These are phyloP conservation scores for Dunckerocampus dactyliophorus DNA, from an alignment of 2,113 vertebrate genomes.

Conservation along the genomic window DNA sequence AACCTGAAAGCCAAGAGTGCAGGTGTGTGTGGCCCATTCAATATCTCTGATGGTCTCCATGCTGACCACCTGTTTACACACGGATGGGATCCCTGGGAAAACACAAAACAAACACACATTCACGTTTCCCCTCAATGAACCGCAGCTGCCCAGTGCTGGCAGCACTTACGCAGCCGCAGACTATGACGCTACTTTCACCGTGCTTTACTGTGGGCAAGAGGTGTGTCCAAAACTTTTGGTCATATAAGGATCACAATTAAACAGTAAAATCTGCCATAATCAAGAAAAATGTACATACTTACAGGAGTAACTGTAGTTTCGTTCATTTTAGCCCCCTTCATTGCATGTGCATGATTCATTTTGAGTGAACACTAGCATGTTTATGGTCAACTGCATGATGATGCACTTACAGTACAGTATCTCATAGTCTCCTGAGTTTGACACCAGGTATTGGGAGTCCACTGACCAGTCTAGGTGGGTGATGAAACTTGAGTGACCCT, in stretches of 20 bases:
- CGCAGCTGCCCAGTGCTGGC: too few species aligned
- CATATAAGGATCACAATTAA: too few species aligned
- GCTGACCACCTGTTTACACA: constrained; percentile 96
- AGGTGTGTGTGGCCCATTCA: constrained; percentile 88
- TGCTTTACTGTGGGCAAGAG: too few species aligned
- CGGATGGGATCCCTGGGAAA: constrained; percentile 87
- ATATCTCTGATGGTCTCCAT: constrained; percentile 93
- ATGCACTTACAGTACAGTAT: constrained; percentile 94
- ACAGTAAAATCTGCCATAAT: too few species aligned
- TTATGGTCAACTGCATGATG: neutral
- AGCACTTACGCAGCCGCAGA: too few species aligned
- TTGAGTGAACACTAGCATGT: neutral
- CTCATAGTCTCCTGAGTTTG: constrained; percentile 98
- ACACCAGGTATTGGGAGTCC: constrained; percentile 94
- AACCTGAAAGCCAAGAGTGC: constrained; percentile 91
- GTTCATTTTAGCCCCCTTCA: neutral
- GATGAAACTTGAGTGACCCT: constrained; percentile 99
- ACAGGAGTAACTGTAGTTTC: neutral
- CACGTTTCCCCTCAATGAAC: too few species aligned
- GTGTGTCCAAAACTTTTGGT: too few species aligned
- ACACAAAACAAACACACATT: neutral
- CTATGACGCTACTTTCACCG: too few species aligned
- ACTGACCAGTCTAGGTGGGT: constrained; percentile 97
- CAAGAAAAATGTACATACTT: neutral
- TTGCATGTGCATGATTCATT: neutral